Conservation (phyloP, 2,113 vertebrate genomes). For the Brevimyrus niger region DNA sequence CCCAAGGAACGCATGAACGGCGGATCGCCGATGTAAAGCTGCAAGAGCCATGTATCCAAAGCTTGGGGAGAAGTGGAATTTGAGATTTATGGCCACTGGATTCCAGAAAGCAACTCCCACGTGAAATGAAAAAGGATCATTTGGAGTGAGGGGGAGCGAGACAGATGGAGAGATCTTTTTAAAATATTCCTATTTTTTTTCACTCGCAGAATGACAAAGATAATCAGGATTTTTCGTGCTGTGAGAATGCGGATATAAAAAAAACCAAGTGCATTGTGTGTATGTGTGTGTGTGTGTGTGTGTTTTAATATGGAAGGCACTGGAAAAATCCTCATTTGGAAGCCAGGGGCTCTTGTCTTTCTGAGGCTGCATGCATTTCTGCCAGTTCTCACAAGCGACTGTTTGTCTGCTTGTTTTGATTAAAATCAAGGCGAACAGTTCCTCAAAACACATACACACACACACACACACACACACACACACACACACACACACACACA, state of each 20-base stretch:
- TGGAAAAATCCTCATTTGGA: conserved; percentile 33
- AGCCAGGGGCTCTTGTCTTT: conserved; percentile 6
- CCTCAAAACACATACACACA: conserved; percentile 11
- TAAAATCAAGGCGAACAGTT: conserved; percentile 39
- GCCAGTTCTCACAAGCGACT: conserved; percentile 29
- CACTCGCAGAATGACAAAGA: conserved; percentile 8
- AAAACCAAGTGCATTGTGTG: conserved; percentile 19
- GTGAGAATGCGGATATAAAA: conserved; percentile 24
- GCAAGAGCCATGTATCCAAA: neutral
- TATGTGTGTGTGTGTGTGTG: neutral
- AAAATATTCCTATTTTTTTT: conserved; percentile 24
- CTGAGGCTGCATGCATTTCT: conserved; percentile 29
- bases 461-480: conserved; percentile 10
- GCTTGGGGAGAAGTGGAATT: neutral
- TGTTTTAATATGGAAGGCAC: conserved; percentile 25
- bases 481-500: conserved; percentile 6
- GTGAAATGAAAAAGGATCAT: neutral
- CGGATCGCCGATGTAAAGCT: neutral
- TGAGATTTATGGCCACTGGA: neutral
- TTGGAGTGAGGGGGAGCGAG: neutral
- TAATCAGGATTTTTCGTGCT: conserved; percentile 18
- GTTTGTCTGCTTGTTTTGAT: conserved; percentile 42
- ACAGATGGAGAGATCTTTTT: conserved; percentile 10
- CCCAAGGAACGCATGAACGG: neutral
- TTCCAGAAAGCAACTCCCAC: neutral